Evolutionary conservation across 2,113 vertebrate species (phyloP), one percentile per base, ranked within the genome.

Genomic region (Passer montanus): DNA sequence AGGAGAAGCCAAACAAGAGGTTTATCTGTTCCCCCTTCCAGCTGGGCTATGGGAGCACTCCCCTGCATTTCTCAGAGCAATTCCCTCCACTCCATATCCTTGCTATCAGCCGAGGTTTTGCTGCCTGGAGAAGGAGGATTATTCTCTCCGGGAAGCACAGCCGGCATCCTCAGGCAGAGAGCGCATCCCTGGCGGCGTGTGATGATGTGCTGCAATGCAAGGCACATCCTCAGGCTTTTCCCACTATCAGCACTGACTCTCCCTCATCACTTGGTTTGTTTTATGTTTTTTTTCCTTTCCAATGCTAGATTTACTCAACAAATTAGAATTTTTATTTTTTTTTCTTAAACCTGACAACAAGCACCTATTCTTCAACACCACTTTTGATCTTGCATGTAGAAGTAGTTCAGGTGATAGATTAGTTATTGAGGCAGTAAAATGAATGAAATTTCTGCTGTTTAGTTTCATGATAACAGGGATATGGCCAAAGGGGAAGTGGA

Each of bases 151-250:
- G 76, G 79, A 88, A 74, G 56, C 11, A 16, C 59, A 13, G 0
- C 18, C 1, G 0, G 21, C 33, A 26, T 75, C 69, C 37, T 68
- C 35, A 49, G 44, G 11, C 43, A 52, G 47, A 14, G 11, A 66
- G 18, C 1, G 0, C 37, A 13, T 43, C 67, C 60, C 55, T 43
- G 76, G 11, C 0, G 0, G 28, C 0, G 4, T 14, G 47, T n/a
- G 47, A 33, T 0, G 2, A 13, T 2, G 1, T 10, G 30, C 62
- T 88, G 76, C 37, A 46, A 6, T 5, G 22, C 14, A n/a, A 84
- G 46, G 47, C 55, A 67, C 43, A 53, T 77, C 88, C 79, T 5
- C 28, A 49, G 80, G 76, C 56, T 88, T 70, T 49, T 67, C 69
- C 66, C 64, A 5, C 2, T 43, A 31, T 27, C 52, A 56, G 12